Evolutionary conservation across 2,888 invertebrate genomes (phyloP).

Genomic region (Nebria brevicollis): DNA sequence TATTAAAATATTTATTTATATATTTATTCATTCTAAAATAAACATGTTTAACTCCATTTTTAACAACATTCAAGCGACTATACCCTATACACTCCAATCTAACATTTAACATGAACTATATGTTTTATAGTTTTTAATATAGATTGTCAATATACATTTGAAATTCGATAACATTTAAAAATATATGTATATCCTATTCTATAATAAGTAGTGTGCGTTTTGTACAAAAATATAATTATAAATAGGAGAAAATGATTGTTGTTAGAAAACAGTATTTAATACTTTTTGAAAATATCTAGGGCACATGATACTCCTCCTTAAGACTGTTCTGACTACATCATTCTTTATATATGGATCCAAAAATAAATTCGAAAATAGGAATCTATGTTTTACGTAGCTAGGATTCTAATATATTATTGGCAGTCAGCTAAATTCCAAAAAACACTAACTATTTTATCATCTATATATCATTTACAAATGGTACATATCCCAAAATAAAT

Average conservation of each 20-base stretch:
- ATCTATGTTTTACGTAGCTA: too few species aligned
- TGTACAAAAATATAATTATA: not conserved
- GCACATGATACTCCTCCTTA: too few species aligned
- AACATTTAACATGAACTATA: not conserved
- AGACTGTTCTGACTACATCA: too few species aligned
- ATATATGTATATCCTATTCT: not conserved
- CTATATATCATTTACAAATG: not conserved
- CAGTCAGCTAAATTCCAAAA: too few species aligned
- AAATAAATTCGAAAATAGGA: too few species aligned
- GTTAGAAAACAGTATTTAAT: not conserved
- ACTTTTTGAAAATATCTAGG: too few species aligned
- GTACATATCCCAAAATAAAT: not conserved
- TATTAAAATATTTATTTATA: not conserved
- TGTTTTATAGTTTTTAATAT: not conserved
- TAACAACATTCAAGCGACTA: not conserved
- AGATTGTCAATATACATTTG: constrained; percentile 1
- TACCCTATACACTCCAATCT: not conserved
- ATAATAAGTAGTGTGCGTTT: not conserved
- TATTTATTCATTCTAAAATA: not conserved
- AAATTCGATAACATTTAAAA: not conserved
- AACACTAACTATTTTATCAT: too few species aligned
- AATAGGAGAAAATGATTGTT: not conserved
- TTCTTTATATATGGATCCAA: too few species aligned
- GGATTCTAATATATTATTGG: too few species aligned
- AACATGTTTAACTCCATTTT: not conserved